Evolutionary conservation across 2,888 invertebrate genomes (phyloP).

Genomic region (Prosapia bicincta): DNA sequence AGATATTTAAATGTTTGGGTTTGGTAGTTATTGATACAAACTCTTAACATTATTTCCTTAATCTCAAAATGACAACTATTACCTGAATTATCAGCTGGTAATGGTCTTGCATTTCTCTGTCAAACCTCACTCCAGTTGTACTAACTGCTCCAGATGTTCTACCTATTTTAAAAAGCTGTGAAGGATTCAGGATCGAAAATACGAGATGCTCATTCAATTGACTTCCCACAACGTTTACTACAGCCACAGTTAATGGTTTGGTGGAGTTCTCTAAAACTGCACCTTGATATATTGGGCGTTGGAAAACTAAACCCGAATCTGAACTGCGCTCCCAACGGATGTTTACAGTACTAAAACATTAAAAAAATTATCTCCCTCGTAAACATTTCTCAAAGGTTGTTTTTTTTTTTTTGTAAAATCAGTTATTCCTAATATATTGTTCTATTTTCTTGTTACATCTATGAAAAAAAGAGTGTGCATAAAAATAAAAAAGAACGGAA

Average conservation of each 20-base stretch:
- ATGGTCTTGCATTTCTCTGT: conserved; percentile 76
- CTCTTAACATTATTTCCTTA: too few species aligned
- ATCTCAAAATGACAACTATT: too few species aligned
- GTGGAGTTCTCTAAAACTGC: conserved; percentile 83
- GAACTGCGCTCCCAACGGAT: conserved; percentile 65
- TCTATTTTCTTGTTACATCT: too few species aligned
- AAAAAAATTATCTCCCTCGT: too few species aligned
- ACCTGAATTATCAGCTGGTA: conserved; percentile 86
- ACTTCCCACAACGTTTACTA: conserved; percentile 85
- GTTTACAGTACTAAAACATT: conserved; percentile 49
- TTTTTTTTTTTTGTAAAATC: too few species aligned
- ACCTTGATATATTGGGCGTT: conserved; percentile 67
- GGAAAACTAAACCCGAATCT: conserved; percentile 77
- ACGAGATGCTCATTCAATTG: conserved; percentile 82
- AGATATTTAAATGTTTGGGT: too few species aligned
- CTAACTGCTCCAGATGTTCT: conserved; percentile 86
- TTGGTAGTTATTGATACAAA: too few species aligned
- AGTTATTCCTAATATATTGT: too few species aligned
- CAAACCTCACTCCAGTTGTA: conserved; percentile 79
- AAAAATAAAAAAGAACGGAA: too few species aligned
- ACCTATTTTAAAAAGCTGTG: conserved; percentile 81
- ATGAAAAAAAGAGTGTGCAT: too few species aligned
- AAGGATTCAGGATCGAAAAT: conserved; percentile 84
- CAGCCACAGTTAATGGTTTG: conserved; percentile 72
- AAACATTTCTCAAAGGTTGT: too few species aligned